Evolutionary conservation across 2,888 invertebrate genomes (phyloP).

Genomic region (Ctenicera cuprea): DNA sequence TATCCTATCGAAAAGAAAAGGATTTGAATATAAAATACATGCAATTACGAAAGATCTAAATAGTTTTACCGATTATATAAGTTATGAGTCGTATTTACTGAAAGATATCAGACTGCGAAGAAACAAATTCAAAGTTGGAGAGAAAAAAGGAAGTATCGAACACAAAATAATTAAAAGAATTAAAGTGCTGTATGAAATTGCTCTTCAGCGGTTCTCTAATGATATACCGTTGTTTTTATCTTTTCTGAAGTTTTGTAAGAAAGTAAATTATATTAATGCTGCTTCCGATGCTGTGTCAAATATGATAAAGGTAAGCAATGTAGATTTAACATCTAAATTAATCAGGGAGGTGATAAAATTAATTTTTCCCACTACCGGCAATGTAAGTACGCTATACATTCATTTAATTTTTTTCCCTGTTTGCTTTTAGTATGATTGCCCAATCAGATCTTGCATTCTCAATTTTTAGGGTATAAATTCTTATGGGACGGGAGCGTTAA

Average conservation of each 20-base stretch:
- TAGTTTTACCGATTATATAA: conserved; percentile 82
- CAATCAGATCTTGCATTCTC: too few species aligned
- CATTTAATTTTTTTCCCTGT: too few species aligned
- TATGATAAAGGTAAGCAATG: conserved; percentile 76
- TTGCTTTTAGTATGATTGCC: too few species aligned
- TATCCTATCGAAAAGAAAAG: conserved; percentile 81
- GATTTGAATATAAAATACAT: conserved; percentile 84
- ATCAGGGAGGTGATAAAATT: too few species aligned
- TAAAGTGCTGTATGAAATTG: conserved; percentile 83
- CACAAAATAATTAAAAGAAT: conserved; percentile 82
- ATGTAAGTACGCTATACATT: too few species aligned
- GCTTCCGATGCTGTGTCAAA: conserved; percentile 77
- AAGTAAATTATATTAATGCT: conserved; percentile 76
- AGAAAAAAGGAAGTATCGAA: conserved; percentile 81
- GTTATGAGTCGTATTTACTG: conserved; percentile 82
- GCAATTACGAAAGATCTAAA: conserved; percentile 81
- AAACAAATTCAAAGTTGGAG: conserved; percentile 75
- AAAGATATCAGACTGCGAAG: conserved; percentile 79
- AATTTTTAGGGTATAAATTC: too few species aligned
- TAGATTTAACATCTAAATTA: conserved; percentile 14
- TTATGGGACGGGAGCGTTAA: too few species aligned
- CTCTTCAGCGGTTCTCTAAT: conserved; percentile 80
- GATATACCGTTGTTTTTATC: conserved; percentile 86
- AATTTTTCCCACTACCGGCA: too few species aligned
- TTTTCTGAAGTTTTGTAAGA: conserved; percentile 86